Conservation (phyloP, 2,113 vertebrate species). For the Ciconia maguari region DNA sequence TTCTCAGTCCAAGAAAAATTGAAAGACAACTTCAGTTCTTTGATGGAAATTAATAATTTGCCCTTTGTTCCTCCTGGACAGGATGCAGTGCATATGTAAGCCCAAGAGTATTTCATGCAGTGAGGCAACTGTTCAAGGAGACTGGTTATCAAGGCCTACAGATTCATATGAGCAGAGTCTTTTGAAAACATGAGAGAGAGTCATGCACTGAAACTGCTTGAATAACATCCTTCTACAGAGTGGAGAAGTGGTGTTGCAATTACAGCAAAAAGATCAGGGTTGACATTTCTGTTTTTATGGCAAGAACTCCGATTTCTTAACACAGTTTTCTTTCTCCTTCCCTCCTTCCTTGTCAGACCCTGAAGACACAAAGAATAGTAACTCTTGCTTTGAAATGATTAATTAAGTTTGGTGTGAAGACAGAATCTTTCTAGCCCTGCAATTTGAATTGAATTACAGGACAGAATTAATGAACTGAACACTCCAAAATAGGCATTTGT, state of each 20-base stretch:
- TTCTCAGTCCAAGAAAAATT: background rate
- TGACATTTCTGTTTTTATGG: background rate
- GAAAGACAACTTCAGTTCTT: background rate
- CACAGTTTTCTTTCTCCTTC: background rate
- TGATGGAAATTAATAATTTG: background rate
- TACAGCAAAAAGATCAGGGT: background rate
- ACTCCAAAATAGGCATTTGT: background rate
- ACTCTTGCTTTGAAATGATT: background rate
- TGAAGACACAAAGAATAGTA: background rate
- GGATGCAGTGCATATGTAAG: background rate
- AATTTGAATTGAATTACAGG: background rate
- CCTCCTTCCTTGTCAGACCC: background rate
- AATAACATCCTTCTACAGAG: background rate
- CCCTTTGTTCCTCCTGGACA: background rate
- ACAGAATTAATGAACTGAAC: background rate
- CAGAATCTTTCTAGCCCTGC: background rate
- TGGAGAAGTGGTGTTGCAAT: background rate
- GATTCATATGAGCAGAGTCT: background rate
- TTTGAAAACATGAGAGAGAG: background rate
- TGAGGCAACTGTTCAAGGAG: background rate
- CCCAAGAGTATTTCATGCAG: background rate
- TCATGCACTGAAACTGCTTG: background rate
- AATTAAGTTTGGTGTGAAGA: background rate
- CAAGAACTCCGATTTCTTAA: background rate
- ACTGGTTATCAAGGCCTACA: background rate